These are phyloP conservation scores for Drosophila mauritiana DNA, from an alignment of 1,140 invertebrate genomes.

Conservation along the genomic window DNA sequence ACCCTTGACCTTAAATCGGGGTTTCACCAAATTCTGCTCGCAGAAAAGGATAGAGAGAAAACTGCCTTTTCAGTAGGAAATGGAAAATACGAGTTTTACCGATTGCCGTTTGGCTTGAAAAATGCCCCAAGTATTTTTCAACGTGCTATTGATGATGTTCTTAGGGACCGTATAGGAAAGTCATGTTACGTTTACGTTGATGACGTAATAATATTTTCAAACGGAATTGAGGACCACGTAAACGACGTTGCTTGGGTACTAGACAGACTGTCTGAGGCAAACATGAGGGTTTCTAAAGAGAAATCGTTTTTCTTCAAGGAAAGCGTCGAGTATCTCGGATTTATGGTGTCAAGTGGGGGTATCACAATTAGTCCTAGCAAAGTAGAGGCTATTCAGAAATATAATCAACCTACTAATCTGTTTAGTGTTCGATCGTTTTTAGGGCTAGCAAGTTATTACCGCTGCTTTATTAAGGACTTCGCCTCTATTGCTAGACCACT, in stretches of 20 bases:
- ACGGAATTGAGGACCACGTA: background rate
- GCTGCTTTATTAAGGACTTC: background rate
- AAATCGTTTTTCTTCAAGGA: conserved; percentile 2
- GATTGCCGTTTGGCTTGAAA: background rate
- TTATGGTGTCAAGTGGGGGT: background rate
- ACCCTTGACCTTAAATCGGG: too few species aligned
- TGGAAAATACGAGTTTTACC: conserved; percentile 20
- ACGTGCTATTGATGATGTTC: conserved; percentile 17
- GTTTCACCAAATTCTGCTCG: background rate
- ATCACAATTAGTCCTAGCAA: background rate
- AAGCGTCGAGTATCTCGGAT: background rate
- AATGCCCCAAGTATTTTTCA: conserved; percentile 13
- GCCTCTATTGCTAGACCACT: background rate
- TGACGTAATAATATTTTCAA: background rate
- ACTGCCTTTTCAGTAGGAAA: conserved; percentile 9
- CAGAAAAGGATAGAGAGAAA: conserved; percentile 11
- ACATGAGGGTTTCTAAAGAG: background rate
- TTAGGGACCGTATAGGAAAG: conserved; percentile 2
- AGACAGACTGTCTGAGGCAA: too few species aligned
- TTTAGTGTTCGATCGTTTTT: conserved; percentile 5
- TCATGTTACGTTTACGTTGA: conserved; percentile 3
- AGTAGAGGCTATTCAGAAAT: conserved; percentile 1
- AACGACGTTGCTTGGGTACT: too few species aligned
- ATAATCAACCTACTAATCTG: background rate
- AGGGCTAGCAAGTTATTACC: conserved; percentile 1